A percentile compares a stretch with the other conserved stretches of the same genome.
Conservation (phyloP, 2,888 invertebrate genomes). For the Andrena hattorfiana region DNA sequence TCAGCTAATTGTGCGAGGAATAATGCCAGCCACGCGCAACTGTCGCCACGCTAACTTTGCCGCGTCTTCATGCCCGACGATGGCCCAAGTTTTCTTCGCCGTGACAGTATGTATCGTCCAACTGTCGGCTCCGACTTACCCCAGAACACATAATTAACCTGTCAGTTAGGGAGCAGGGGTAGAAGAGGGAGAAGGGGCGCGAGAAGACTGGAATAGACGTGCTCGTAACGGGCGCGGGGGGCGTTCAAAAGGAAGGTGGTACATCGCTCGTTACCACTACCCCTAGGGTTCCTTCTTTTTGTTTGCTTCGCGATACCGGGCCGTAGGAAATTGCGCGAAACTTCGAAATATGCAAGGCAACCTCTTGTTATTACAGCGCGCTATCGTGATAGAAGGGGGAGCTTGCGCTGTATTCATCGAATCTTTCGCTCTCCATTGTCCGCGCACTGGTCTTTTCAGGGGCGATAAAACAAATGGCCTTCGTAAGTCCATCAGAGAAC, state of each 20-base stretch:
- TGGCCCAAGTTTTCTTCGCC: slow-evolving; percentile 44
- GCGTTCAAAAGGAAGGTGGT: slow-evolving; percentile 14
- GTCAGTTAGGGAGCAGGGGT: slow-evolving; percentile 65
- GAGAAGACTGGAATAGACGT: background rate
- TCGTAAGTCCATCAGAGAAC: slow-evolving; percentile 57
- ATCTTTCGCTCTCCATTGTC: slow-evolving; percentile 41
- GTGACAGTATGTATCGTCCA: slow-evolving; percentile 43
- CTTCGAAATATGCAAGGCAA: slow-evolving; percentile 43
- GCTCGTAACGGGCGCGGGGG: background rate
- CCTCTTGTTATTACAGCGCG: slow-evolving; percentile 38
- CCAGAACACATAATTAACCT: slow-evolving; percentile 74
- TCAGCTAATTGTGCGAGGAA: slow-evolving; percentile 39
- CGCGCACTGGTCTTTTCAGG: slow-evolving; percentile 19
- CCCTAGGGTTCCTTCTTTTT: slow-evolving; percentile 6
- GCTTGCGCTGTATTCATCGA: slow-evolving; percentile 30
- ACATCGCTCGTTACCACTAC: slow-evolving; percentile 36
- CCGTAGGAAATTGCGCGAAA: slow-evolving; percentile 46
- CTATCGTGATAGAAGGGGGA: background rate
- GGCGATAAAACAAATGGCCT: slow-evolving; percentile 55
- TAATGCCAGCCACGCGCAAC: slow-evolving; percentile 39
- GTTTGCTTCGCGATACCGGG: slow-evolving; percentile 12
- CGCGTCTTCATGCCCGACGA: slow-evolving; percentile 12
- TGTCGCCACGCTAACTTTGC: slow-evolving; percentile 38
- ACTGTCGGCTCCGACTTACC: slow-evolving; percentile 44
- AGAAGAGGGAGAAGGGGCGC: slow-evolving; percentile 20